A percentile compares a stretch with the other conserved stretches of the same genome.
These are phyloP conservation scores for Cosmorhoe ocellata DNA, from an alignment of 2,888 invertebrate genomes.

Conservation along the genomic window DNA sequence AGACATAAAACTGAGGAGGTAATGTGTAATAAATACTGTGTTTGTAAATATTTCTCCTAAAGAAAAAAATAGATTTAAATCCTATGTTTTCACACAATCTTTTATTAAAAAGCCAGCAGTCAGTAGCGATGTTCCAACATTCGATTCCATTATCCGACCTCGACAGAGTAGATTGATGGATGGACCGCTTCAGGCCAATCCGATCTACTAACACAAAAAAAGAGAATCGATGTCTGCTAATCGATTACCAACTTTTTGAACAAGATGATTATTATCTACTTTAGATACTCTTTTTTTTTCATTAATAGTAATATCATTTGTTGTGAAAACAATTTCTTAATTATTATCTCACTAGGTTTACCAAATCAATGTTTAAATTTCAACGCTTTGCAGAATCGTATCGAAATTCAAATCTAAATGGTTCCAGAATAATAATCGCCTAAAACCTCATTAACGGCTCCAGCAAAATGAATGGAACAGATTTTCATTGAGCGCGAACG, in stretches of 20 bases:
- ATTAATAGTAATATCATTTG: too few relatives aligned
- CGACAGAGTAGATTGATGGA: conserved; percentile 45
- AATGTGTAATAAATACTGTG: too few relatives aligned
- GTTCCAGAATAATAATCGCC: conserved; percentile 41
- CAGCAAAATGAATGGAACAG: conserved; percentile 78
- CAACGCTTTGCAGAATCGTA: neutral
- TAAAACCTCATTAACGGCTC: conserved; percentile 67
- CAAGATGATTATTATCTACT: too few relatives aligned
- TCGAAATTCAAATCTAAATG: conserved; percentile 29
- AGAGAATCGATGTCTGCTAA: conserved; percentile 15
- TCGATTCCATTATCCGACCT: conserved; percentile 39
- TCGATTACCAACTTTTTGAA: neutral
- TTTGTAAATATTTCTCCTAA: too few relatives aligned
- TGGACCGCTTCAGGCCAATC: conserved; percentile 25
- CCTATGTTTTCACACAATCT: too few relatives aligned
- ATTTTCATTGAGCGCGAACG: conserved; percentile 75
- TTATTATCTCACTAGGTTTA: too few relatives aligned
- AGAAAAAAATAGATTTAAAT: too few relatives aligned
- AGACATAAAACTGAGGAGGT: too few relatives aligned
- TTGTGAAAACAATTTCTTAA: too few relatives aligned
- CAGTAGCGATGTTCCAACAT: conserved; percentile 43
- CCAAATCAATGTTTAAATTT: too few relatives aligned
- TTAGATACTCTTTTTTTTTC: too few relatives aligned
- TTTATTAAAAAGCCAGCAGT: conserved; percentile 24
- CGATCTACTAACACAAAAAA: conserved; percentile 25